These are phyloP conservation scores for Paracentrotus lividus DNA, from an alignment of 53 echinoderm and acorn worm genomes.

Conservation along the genomic window DNA sequence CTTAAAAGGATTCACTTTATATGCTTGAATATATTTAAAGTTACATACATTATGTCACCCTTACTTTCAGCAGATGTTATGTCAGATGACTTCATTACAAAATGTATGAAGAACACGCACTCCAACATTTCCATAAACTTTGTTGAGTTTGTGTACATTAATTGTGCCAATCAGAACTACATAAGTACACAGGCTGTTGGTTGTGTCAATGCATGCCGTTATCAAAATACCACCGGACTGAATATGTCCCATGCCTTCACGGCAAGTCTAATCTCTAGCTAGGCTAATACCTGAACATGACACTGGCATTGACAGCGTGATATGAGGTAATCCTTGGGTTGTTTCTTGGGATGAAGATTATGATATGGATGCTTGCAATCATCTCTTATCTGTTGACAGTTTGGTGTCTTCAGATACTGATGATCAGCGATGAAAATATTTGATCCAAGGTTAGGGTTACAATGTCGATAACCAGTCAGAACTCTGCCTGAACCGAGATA, in stretches of 20 bases:
- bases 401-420: constrained; percentile 28
- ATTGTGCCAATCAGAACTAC: neutral
- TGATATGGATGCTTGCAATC: constrained; percentile 55
- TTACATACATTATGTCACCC: too few species aligned
- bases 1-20: too few species aligned
- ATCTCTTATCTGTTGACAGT: constrained; percentile 59
- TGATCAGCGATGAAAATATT: constrained; percentile 24
- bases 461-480: constrained; percentile 40
- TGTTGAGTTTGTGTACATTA: neutral
- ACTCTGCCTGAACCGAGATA: neutral
- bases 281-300: constrained; percentile 28
- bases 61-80: too few species aligned
- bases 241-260: neutral
- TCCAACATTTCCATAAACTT: neutral
- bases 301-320: constrained; percentile 42
- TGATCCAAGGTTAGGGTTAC: neutral
- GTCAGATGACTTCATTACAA: neutral
- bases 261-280: neutral
- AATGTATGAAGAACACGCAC: neutral
- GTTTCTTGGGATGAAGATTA: too few species aligned
- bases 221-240: neutral
- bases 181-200: neutral
- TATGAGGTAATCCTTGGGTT: constrained; percentile 43
- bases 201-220: neutral
- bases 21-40: too few species aligned